A percentile compares a stretch with the other conserved stretches of the same genome.
Evolutionary conservation across 2,797 vertebrate species (phyloP).

Genomic region (Pantherophis vulpinus): DNA sequence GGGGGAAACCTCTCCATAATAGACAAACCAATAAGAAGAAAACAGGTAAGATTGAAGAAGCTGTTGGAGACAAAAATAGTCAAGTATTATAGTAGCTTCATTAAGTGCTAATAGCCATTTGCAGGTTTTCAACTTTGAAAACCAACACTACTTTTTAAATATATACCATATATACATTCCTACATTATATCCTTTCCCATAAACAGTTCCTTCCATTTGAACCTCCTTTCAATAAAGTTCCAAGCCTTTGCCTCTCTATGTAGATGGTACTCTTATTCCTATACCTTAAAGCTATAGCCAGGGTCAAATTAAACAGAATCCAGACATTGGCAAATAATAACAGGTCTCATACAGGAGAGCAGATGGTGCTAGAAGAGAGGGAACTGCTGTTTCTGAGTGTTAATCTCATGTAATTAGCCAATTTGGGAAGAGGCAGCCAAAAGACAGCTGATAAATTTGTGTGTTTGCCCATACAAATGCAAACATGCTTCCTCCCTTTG

Average conservation of each 20-base stretch:
- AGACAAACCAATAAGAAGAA: not conserved
- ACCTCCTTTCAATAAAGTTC: not conserved
- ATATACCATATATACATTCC: not conserved
- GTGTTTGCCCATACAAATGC: not conserved
- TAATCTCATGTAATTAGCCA: slow-evolving; percentile 33
- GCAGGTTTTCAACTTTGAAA: too few relatives aligned
- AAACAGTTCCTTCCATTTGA: not conserved
- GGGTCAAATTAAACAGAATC: slow-evolving; percentile 2
- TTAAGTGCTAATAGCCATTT: not conserved
- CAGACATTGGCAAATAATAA: slow-evolving; percentile 6
- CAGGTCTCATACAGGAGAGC: slow-evolving; percentile 1
- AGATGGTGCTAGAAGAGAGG: slow-evolving; percentile 20
- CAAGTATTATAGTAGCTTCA: not conserved
- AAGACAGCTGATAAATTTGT: slow-evolving; percentile 14
- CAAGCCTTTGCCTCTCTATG: not conserved
- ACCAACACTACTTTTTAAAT: not conserved
- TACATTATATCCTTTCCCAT: not conserved
- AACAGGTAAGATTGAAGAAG: not conserved
- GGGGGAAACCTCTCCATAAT: not conserved
- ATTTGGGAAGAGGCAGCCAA: slow-evolving; percentile 21
- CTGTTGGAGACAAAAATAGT: not conserved
- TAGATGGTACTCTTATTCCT: not conserved
- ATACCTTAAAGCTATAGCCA: not conserved
- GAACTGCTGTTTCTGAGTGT: slow-evolving; percentile 13
- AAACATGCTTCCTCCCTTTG: not conserved